phyloP scores from a whole-genome alignment of 1,140 invertebrate species.

The Ceratitis capitata region DNA sequence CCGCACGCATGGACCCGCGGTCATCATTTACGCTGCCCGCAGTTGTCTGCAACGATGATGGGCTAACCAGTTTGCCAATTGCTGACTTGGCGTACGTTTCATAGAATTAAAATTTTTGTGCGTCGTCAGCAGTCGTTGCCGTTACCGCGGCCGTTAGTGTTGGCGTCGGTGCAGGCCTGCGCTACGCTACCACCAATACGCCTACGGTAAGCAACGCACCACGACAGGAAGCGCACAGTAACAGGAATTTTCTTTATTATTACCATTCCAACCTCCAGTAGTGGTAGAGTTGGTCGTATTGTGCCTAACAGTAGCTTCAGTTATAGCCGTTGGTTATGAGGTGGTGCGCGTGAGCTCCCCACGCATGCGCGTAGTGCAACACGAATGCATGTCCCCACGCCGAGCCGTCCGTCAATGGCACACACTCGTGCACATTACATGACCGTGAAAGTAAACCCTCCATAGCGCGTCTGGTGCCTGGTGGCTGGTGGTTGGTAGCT shows the following conservation, averaged over 20 bases:
- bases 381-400: background rate
- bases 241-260: conserved; percentile 41
- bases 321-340: background rate
- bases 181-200: background rate
- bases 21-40: background rate
- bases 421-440: background rate
- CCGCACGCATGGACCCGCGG: too few species aligned
- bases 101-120: conserved; percentile 37
- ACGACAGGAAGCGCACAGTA: conserved; percentile 11
- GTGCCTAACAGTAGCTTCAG: background rate
- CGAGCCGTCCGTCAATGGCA: background rate
- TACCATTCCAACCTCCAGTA: conserved; percentile 19
- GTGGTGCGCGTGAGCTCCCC: background rate
- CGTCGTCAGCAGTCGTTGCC: background rate
- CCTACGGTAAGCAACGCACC: background rate
- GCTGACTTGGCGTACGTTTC: background rate
- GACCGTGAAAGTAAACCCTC: background rate
- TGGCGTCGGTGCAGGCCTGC: conserved; percentile 2
- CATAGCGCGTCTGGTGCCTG: background rate
- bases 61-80: background rate
- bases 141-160: background rate
- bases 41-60: background rate
- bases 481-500: background rate
- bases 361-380: conserved; percentile 22
- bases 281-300: background rate